phyloP scores from a whole-genome alignment of 2,797 vertebrate species.

The Nannoperca australis region DNA sequence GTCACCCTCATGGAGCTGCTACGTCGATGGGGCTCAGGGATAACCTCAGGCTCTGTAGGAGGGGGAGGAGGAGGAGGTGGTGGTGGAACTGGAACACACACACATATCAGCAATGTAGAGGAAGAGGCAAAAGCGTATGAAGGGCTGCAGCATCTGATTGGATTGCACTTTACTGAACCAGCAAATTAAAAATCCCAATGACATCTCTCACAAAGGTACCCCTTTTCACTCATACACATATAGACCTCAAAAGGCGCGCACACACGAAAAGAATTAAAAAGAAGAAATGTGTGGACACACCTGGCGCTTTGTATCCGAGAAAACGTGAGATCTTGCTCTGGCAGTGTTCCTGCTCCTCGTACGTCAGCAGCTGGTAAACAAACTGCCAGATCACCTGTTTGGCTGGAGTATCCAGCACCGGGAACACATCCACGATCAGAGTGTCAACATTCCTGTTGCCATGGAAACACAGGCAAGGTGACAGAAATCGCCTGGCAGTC shows the following conservation, averaged over 20 bases:
- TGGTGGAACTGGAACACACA: constrained; percentile 78
- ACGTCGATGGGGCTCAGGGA: constrained; percentile 87
- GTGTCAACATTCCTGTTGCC: constrained; percentile 94
- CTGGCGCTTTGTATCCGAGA: constrained; percentile 90
- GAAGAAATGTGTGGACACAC: constrained; percentile 49
- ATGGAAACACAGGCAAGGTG: constrained; percentile 57
- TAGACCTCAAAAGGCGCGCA: neutral
- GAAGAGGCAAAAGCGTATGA: constrained; percentile 47
- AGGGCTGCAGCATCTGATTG: constrained; percentile 25
- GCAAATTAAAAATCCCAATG: constrained; percentile 8
- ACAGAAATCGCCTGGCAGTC: constrained; percentile 31
- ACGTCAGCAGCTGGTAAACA: constrained; percentile 97
- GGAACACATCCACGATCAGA: constrained; percentile 96
- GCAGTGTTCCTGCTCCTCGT: constrained; percentile 97
- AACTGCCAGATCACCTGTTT: constrained; percentile 99
- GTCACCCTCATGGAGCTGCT: constrained; percentile 92
- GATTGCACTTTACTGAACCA: constrained; percentile 28
- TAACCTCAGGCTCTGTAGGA: constrained; percentile 85
- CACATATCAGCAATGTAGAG: constrained; percentile 56
- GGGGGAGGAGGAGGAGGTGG: constrained; percentile 81
- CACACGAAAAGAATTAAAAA: neutral
- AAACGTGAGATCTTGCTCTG: constrained; percentile 96
- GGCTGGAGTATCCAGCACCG: constrained; percentile 96
- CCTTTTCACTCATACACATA: neutral
- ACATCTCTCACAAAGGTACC: neutral